Percentiles rank a stretch among this genome's conserved stretches.
Conservation (phyloP, 2,113 vertebrate genomes). For the Gambusia holbrooki region DNA sequence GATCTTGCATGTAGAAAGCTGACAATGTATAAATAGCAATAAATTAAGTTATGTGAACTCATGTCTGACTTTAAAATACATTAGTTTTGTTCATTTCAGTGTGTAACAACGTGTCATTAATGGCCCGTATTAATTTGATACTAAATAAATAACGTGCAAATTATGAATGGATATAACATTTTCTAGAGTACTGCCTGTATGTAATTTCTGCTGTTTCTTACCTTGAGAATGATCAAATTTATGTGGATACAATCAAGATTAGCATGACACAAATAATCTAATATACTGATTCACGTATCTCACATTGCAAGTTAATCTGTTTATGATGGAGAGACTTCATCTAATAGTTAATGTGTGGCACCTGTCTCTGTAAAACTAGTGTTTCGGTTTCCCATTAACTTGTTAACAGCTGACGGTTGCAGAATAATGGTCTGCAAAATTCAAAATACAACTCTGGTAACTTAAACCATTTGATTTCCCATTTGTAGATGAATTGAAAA, state of each 20-base stretch:
- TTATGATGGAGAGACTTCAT: slow-evolving; percentile 47
- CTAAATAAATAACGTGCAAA: background rate
- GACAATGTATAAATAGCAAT: too few species aligned
- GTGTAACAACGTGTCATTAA: too few species aligned
- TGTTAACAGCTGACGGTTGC: slow-evolving; percentile 39
- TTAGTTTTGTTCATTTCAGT: too few species aligned
- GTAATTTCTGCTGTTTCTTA: background rate
- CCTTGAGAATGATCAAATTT: slow-evolving; percentile 10
- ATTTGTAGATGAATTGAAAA: slow-evolving; percentile 34
- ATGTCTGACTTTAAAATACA: too few species aligned
- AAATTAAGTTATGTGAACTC: too few species aligned
- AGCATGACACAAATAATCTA: too few species aligned
- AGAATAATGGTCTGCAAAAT: slow-evolving; percentile 18
- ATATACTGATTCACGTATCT: slow-evolving; percentile 31
- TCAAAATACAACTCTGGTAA: slow-evolving; percentile 2
- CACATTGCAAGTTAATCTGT: slow-evolving; percentile 40
- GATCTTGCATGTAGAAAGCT: too few species aligned
- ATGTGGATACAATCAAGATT: background rate
- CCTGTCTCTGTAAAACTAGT: slow-evolving; percentile 35
- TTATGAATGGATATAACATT: background rate
- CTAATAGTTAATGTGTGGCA: slow-evolving; percentile 34
- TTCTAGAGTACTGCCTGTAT: background rate
- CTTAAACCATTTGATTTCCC: slow-evolving; percentile 28
- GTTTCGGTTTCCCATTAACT: slow-evolving; percentile 42
- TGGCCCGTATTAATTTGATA: background rate